A percentile compares a stretch with the other conserved stretches of the same genome.
These are phyloP conservation scores for Huso huso DNA, from an alignment of 2,797 vertebrate genomes.

Conservation along the genomic window DNA sequence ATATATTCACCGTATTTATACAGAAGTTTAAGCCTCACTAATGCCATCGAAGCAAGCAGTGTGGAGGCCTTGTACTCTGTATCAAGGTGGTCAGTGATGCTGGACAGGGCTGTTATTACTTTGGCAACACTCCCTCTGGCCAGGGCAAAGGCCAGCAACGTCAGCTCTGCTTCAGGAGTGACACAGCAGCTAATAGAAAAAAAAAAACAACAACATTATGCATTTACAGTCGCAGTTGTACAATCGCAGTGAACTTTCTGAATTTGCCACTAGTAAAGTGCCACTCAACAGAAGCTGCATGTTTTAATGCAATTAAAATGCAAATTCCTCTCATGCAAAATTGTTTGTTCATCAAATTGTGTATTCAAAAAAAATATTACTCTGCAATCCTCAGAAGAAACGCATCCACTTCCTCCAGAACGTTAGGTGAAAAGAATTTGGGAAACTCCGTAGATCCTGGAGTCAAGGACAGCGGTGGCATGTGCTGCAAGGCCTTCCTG, in stretches of 20 bases:
- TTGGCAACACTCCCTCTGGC: conserved; percentile 89
- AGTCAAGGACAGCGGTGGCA: conserved; percentile 87
- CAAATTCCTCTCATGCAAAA: background rate
- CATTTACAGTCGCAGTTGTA: background rate
- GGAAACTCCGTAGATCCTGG: conserved; percentile 83
- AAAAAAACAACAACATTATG: conserved; percentile 5
- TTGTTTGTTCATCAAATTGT: background rate
- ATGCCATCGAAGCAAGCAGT: conserved; percentile 83
- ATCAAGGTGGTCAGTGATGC: conserved; percentile 73
- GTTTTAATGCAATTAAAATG: background rate
- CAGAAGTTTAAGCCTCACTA: conserved; percentile 80
- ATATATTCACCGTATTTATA: conserved; percentile 80
- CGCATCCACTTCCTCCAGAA: conserved; percentile 92
- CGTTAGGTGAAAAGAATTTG: conserved; percentile 86
- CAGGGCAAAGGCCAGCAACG: conserved; percentile 86
- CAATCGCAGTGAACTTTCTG: background rate
- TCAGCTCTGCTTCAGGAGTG: conserved; percentile 85
- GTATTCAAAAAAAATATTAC: conserved; percentile 47
- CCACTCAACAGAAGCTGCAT: background rate
- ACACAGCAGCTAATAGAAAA: conserved; percentile 68
- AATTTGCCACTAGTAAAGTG: background rate
- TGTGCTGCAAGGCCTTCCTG: conserved; percentile 92
- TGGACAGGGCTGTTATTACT: conserved; percentile 79
- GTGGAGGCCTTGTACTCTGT: conserved; percentile 73
- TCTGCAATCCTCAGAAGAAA: conserved; percentile 93